Percentiles rank a stretch among this genome's conserved stretches.
Conservation (phyloP, 30 jellyfish, hydroid and myxozoan genomes). For the Turritopsis dohrnii region DNA sequence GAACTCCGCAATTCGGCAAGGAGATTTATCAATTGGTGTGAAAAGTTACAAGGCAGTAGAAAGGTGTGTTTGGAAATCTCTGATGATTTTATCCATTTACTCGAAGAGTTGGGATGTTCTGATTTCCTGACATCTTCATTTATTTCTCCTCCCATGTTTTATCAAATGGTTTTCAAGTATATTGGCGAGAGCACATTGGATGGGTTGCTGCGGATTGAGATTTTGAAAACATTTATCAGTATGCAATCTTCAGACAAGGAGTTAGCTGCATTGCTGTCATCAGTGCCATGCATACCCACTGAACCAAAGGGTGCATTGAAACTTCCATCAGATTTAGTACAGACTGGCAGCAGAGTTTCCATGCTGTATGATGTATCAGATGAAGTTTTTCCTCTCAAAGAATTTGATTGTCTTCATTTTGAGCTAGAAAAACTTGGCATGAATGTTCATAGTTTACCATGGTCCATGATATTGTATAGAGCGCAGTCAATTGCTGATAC, state of each 20-base stretch:
- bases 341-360: constrained; percentile 49
- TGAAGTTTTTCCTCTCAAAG: constrained; percentile 42
- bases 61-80: neutral
- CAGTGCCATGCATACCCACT: constrained; percentile 19
- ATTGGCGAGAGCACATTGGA: neutral
- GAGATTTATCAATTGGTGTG: neutral
- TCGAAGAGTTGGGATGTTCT: neutral
- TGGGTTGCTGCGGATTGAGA: neutral
- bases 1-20: neutral
- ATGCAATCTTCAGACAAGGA: neutral
- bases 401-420: neutral
- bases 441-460: neutral
- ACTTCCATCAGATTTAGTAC: constrained; percentile 9
- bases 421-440: constrained; percentile 1
- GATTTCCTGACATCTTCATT: neutral
- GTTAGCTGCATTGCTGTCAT: neutral
- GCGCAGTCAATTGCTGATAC: constrained; percentile 34
- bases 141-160: neutral
- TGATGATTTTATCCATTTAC: neutral
- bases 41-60: constrained; percentile 5
- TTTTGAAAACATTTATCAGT: neutral
- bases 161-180: neutral
- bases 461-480: constrained; percentile 42
- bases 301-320: constrained; percentile 17
- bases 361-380: constrained; percentile 31